Evolutionary conservation across 2,113 vertebrate species (phyloP), one percentile per base, ranked within the genome.

Genomic region (Cryptotis parvus): DNA sequence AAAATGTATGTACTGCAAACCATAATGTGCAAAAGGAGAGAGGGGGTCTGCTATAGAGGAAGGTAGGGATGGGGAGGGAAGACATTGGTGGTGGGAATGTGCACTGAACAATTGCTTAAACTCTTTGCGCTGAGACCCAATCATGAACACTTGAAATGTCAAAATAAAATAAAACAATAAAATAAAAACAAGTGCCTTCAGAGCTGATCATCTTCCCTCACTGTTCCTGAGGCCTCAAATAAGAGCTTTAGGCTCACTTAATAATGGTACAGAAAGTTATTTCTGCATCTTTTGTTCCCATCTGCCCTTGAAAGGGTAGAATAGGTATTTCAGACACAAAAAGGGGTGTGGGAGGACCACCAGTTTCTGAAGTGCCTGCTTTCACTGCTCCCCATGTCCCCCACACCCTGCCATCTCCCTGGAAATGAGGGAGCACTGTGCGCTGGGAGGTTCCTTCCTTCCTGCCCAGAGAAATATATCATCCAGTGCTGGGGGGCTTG

Each of bases 281-380:
- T 69, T 45, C 69, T n/a, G 3, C 52, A 79, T 79, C 10, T 31
- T 75, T 82, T 75, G 86, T 27, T 9, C 74, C 78, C 84, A 9
- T 93, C 74, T 96, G 33, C 82, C 66, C 72, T 39, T 31, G 83
- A 12, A 24, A 86, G 43, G 33, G 79, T 43, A 84, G 74, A 91
- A 35, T 22, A 35, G 18, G 24, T 49, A 49, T 74, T 61, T 84
- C 55, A 82, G 72, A 80, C 41, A 35, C 33, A 45, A 10, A 4
- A 68, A 77, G 76, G 12, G 11, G 58, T 20, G 33, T 20, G 7
- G 2, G 22, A 29, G 24, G 20, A 84, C n/a, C 26, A 20, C 27
- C 29, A 70, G 27, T 55, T 49, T 4, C 0, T 1, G 4, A 39
- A 15, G 15, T 58, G 55, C 55, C 55, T 58, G 55, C 55, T 18